These are phyloP conservation scores for Sinella curviseta DNA, from an alignment of 1,140 invertebrate species.

Conservation along the genomic window DNA sequence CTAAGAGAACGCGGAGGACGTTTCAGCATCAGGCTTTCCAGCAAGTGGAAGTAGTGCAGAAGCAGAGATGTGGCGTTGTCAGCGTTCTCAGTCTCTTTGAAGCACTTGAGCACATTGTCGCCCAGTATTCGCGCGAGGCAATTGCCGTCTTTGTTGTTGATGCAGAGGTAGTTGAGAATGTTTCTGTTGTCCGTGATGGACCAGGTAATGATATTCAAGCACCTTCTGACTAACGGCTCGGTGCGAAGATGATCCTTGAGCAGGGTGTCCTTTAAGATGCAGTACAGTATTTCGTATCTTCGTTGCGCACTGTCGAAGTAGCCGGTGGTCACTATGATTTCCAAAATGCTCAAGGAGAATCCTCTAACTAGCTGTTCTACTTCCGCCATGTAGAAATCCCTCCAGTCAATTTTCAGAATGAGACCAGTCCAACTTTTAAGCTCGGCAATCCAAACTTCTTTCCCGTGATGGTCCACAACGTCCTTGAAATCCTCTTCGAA, in stretches of 20 bases:
- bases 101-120: neutral
- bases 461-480: neutral
- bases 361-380: neutral
- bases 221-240: neutral
- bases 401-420: neutral
- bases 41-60: neutral
- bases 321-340: neutral
- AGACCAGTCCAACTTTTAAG: neutral
- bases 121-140: neutral
- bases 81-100: neutral
- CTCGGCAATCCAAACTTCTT: neutral
- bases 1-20: neutral
- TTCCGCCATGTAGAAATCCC: neutral
- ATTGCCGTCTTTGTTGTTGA: neutral
- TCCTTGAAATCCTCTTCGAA: neutral
- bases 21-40: neutral
- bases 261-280: neutral
- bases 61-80: neutral
- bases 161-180: slow-evolving; percentile 11
- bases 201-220: neutral
- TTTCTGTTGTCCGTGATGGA: neutral
- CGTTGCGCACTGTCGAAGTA: neutral
- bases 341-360: neutral
- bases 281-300: slow-evolving; percentile 5
- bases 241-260: neutral